These are phyloP conservation scores for Oscheius sp. DNA, from an alignment of 2,888 invertebrate genomes.

Conservation along the genomic window DNA sequence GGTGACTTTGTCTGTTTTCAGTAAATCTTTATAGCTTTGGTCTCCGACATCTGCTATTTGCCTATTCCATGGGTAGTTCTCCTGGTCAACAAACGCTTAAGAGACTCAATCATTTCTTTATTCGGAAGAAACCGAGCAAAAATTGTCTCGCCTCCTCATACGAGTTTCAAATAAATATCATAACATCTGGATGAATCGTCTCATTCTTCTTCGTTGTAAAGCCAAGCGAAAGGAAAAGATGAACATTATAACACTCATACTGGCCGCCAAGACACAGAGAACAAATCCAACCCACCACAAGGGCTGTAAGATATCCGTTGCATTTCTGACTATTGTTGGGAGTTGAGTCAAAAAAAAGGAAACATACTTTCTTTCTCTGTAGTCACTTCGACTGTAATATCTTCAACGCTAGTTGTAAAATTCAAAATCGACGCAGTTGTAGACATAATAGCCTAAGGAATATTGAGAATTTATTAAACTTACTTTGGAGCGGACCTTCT, in stretches of 20 bases:
- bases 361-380: no score
- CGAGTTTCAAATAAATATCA: no score
- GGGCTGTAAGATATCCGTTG: neutral
- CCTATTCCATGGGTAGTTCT: conserved; percentile 20
- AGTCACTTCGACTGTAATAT: no score
- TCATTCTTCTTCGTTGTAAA: neutral
- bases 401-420: no score
- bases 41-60: conserved; percentile 16
- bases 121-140: neutral
- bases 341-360: no score
- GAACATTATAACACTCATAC: neutral
- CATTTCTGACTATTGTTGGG: neutral
- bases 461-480: no score
- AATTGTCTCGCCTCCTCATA: neutral
- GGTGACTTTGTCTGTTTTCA: neutral
- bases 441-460: no score
- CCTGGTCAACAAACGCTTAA: neutral
- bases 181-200: no score
- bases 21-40: neutral
- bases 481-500: no score
- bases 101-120: neutral
- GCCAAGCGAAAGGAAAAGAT: neutral
- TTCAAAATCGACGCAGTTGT: no score
- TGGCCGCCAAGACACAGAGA: neutral
- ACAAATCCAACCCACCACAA: conserved; percentile 2